Percentiles rank a stretch among this genome's conserved stretches.
Evolutionary conservation across 2,888 invertebrate species (phyloP).

Genomic region (Microctonus hyperodae): DNA sequence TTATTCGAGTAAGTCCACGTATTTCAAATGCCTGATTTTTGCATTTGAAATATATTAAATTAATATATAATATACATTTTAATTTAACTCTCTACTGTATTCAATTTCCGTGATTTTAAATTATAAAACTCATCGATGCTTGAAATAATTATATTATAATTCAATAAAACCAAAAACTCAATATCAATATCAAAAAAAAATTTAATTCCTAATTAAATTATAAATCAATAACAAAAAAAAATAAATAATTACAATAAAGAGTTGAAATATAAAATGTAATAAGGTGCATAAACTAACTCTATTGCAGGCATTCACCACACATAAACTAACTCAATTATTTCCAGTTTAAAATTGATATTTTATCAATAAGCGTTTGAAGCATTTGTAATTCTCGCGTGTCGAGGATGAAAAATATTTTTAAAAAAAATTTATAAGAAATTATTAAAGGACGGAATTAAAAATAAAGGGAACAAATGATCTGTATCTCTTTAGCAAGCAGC

Average conservation of each 20-base stretch:
- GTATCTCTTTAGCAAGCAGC: slow-evolving; percentile 73
- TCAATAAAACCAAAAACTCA: no score
- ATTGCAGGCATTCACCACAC: neutral
- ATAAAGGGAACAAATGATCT: slow-evolving; percentile 43
- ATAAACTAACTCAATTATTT: slow-evolving; percentile 20
- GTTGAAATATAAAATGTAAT: neutral
- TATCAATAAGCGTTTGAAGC: slow-evolving; percentile 2
- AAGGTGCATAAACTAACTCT: neutral
- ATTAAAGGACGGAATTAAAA: slow-evolving; percentile 19
- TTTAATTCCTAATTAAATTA: neutral
- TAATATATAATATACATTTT: neutral
- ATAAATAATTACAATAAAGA: neutral
- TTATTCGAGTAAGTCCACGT: slow-evolving; percentile 89
- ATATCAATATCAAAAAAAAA: slow-evolving; percentile 5
- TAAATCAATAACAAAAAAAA: neutral
- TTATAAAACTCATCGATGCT: neutral
- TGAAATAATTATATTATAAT: no score
- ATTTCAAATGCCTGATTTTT: no score
- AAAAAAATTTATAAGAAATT: neutral
- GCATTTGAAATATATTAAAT: neutral
- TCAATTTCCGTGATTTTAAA: neutral
- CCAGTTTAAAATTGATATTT: slow-evolving; percentile 15
- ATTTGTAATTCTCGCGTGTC: neutral
- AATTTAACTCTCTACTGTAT: slow-evolving; percentile 1
- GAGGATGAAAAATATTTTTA: slow-evolving; percentile 12